These are phyloP conservation scores for Thalassaphorura encarpata DNA, from an alignment of 1,140 invertebrate species.

Conservation along the genomic window DNA sequence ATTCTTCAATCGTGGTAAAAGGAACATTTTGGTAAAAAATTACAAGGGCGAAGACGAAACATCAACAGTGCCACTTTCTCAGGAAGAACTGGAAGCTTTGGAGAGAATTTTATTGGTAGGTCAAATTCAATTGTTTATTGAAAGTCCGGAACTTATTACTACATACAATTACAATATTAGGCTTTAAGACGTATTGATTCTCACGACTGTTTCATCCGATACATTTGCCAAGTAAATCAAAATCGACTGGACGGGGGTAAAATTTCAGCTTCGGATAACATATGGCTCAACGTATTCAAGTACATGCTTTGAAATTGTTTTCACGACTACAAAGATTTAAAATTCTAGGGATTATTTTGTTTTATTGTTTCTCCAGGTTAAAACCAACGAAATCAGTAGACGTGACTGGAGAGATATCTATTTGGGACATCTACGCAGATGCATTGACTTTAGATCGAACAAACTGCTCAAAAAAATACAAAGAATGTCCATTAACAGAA, in stretches of 20 bases:
- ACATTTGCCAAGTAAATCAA: slow-evolving; percentile 27
- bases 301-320: not conserved
- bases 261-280: not conserved
- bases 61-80: too few relatives aligned
- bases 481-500: not conserved
- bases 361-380: too few relatives aligned
- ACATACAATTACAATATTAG: too few relatives aligned
- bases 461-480: not conserved
- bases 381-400: too few relatives aligned
- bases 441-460: not conserved
- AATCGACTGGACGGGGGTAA: slow-evolving; percentile 16
- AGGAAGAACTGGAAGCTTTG: slow-evolving; percentile 23
- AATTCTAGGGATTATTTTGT: too few relatives aligned
- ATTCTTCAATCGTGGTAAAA: too few relatives aligned
- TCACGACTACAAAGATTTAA: too few relatives aligned
- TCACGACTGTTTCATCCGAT: slow-evolving; percentile 29
- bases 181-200: slow-evolving; percentile 24
- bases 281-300: slow-evolving; percentile 21
- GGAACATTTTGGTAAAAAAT: too few relatives aligned
- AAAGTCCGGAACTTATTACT: too few relatives aligned
- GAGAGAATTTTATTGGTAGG: slow-evolving; percentile 26
- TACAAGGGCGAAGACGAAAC: too few relatives aligned
- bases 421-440: slow-evolving; percentile 1
- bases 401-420: not conserved
- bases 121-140: too few relatives aligned